Conservation (phyloP, 2,888 invertebrate genomes). For the Teleogryllus oceanicus region DNA sequence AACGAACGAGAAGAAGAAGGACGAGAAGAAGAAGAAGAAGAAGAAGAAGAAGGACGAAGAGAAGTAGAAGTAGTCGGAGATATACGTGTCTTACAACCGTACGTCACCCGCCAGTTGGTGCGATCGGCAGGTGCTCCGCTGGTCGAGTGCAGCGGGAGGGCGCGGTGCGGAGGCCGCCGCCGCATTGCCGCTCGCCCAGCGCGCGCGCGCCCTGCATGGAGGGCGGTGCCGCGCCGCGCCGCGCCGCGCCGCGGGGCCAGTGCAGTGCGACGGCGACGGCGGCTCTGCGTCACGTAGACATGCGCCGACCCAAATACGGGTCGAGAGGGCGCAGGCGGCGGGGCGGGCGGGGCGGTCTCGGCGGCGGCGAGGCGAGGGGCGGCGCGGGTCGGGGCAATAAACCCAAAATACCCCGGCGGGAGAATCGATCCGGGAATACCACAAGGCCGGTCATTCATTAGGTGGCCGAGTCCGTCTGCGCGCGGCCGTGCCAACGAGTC, state of each 20-base stretch:
- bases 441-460: conserved; percentile 18
- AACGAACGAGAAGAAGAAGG: accelerated
- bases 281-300: conserved; percentile 9
- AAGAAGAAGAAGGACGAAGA: too few species aligned
- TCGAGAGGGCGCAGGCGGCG: neutral
- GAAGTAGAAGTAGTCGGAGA: too few species aligned
- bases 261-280: neutral
- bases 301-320: conserved; percentile 18
- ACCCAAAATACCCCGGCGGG: conserved; percentile 18
- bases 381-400: conserved; percentile 6
- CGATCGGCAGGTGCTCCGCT: too few species aligned
- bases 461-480: neutral
- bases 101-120: too few species aligned
- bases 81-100: too few species aligned
- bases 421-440: conserved; percentile 18
- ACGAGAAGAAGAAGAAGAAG: too few species aligned
- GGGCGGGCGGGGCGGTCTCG: neutral
- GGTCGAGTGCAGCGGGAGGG: neutral
- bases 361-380: neutral
- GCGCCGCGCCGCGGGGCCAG: neutral
- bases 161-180: neutral
- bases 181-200: neutral
- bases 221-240: neutral
- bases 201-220: neutral
- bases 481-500: conserved; percentile 9